Evolutionary conservation across 2,888 invertebrate species (phyloP).

Genomic region (Lasius fuliginosus): DNA sequence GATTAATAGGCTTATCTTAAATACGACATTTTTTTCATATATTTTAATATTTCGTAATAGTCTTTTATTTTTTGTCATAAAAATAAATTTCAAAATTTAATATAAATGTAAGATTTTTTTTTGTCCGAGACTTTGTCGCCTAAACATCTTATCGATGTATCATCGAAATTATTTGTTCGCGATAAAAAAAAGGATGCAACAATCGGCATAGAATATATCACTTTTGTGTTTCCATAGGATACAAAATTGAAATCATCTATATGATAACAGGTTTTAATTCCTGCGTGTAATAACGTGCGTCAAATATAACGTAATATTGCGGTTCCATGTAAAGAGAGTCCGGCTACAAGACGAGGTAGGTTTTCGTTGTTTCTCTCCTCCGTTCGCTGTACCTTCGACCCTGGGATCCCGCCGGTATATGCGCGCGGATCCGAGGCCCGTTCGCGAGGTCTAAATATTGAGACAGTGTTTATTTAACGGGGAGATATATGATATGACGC

Average conservation of each 20-base stretch:
- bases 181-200: background rate
- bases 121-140: background rate
- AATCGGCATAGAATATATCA: background rate
- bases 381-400: constrained; percentile 19
- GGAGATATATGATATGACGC: constrained; percentile 86
- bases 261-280: background rate
- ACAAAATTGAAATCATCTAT: background rate
- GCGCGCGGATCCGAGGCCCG: constrained; percentile 65
- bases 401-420: constrained; percentile 58
- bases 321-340: background rate
- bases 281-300: background rate
- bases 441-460: constrained; percentile 85
- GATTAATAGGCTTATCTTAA: background rate
- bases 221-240: background rate
- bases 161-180: background rate
- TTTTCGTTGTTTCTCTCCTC: background rate
- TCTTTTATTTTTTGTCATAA: background rate
- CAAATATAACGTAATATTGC: background rate
- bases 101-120: background rate
- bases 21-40: background rate
- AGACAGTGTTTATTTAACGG: constrained; percentile 86
- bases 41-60: background rate
- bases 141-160: background rate
- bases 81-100: constrained; percentile 12
- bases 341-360: background rate